A percentile compares a stretch with the other conserved stretches of the same genome.
Conservation (phyloP, 2,113 vertebrate species). For the Progne subis region DNA sequence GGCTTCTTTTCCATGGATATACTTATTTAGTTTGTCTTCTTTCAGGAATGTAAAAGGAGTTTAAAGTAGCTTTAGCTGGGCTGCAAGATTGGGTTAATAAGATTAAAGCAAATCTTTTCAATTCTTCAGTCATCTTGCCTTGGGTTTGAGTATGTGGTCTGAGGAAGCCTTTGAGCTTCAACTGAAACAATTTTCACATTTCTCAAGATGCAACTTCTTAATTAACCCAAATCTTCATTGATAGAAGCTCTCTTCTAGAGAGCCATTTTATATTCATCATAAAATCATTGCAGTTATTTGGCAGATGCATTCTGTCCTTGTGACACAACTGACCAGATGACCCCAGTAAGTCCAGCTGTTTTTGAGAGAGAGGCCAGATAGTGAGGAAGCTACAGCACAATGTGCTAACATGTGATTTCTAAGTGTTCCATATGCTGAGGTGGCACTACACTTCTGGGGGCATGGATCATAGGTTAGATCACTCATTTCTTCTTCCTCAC, state of each 20-base stretch:
- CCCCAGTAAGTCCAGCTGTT: neutral
- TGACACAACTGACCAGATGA: neutral
- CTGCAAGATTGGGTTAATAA: conserved; percentile 64
- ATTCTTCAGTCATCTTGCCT: conserved; percentile 7
- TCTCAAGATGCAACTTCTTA: neutral
- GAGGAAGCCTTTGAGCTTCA: neutral
- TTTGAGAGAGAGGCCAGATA: neutral
- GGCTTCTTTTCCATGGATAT: conserved; percentile 41
- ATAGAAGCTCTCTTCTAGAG: neutral
- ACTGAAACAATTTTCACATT: neutral
- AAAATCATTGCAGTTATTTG: neutral
- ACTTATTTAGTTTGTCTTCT: conserved; percentile 66
- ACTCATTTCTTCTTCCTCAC: neutral
- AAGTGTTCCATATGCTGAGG: neutral
- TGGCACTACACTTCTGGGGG: neutral
- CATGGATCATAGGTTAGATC: neutral
- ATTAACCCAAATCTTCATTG: neutral
- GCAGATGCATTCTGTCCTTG: neutral
- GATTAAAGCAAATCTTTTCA: conserved; percentile 65
- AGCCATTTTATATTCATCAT: neutral
- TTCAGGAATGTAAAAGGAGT: conserved; percentile 64
- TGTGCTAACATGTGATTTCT: neutral
- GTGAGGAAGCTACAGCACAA: neutral
- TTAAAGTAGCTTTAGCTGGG: conserved; percentile 64
- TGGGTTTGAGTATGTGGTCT: neutral